Percentiles rank a stretch among this genome's conserved stretches.
Evolutionary conservation across 2,888 invertebrate species (phyloP).

Genomic region (Pammene fasciana): DNA sequence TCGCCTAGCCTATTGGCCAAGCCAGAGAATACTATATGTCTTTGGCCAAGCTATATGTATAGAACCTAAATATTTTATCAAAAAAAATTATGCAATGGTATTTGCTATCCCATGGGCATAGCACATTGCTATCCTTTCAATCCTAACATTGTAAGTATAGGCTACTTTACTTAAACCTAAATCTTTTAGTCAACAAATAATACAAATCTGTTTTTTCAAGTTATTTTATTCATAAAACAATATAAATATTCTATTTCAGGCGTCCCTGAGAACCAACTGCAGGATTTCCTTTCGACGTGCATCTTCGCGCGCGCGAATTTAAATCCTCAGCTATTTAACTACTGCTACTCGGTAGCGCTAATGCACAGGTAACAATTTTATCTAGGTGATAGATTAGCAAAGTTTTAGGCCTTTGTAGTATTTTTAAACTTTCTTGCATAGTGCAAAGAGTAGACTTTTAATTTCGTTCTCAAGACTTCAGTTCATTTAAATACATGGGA

Average conservation of each 20-base stretch:
- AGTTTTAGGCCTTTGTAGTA: background rate
- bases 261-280: constrained; percentile 74
- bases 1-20: too few species aligned
- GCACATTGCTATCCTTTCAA: too few species aligned
- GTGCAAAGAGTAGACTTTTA: background rate
- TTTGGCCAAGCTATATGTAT: too few species aligned
- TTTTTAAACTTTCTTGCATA: background rate
- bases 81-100: too few species aligned
- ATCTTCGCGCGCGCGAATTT: constrained; percentile 88
- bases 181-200: background rate
- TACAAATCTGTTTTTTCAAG: background rate
- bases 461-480: background rate
- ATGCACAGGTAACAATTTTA: constrained; percentile 83
- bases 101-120: too few species aligned
- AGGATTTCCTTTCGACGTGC: constrained; percentile 87
- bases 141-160: too few species aligned
- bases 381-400: background rate
- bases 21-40: too few species aligned
- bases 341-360: constrained; percentile 89
- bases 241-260: constrained; percentile 50
- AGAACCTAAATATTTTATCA: too few species aligned
- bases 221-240: constrained; percentile 12
- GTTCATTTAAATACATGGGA: too few species aligned
- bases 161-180: too few species aligned
- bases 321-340: constrained; percentile 92